A percentile compares a stretch with the other conserved stretches of the same genome.
phyloP scores from a whole-genome alignment of 2,888 invertebrate species.

The Augiades crinisus region DNA sequence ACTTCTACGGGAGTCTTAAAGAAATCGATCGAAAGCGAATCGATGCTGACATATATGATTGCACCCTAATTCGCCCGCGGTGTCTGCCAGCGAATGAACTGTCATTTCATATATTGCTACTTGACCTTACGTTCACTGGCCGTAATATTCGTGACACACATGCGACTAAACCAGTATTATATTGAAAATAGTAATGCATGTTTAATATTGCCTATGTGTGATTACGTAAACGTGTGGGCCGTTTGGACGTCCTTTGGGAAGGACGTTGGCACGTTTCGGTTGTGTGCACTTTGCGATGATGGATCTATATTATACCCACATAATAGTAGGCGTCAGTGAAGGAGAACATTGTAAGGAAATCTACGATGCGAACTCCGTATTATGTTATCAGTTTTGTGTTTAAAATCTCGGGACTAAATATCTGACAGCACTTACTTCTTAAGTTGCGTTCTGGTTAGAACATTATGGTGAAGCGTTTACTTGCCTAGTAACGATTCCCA shows the following conservation, averaged over 20 bases:
- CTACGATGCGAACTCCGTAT: no score
- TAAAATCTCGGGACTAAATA: no score
- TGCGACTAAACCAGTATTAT: conserved; percentile 26
- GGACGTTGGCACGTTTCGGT: not conserved
- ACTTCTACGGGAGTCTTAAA: no score
- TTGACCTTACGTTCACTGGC: conserved; percentile 61
- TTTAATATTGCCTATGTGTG: conserved; percentile 6
- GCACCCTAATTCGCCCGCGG: conserved; percentile 40
- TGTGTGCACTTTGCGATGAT: not conserved
- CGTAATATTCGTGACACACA: conserved; percentile 27
- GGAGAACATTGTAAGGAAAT: no score
- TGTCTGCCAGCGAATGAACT: conserved; percentile 53
- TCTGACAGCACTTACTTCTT: no score
- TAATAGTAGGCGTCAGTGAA: no score
- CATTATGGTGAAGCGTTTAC: no score
- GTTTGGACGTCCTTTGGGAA: conserved; percentile 1
- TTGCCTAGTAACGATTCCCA: no score
- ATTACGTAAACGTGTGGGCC: conserved; percentile 11
- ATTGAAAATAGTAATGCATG: conserved; percentile 18
- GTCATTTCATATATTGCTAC: conserved; percentile 42
- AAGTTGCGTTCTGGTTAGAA: no score
- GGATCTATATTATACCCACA: not conserved
- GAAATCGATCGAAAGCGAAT: no score
- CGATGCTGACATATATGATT: no score
- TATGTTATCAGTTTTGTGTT: no score